A percentile compares a stretch with the other conserved stretches of the same genome.
These are phyloP conservation scores for Manduca sexta DNA, from an alignment of 1,140 invertebrate genomes.

Conservation along the genomic window DNA sequence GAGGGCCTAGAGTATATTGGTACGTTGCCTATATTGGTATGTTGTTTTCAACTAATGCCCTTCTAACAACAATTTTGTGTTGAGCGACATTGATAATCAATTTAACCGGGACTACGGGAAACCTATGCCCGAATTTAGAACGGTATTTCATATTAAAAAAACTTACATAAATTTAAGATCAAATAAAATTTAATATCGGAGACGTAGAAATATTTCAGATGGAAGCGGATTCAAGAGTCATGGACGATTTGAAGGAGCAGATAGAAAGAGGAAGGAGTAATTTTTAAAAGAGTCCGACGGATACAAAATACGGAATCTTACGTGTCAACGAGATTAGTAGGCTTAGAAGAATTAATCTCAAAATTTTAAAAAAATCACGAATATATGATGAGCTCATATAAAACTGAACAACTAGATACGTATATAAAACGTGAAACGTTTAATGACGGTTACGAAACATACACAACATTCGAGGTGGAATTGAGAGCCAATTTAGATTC, in stretches of 20 bases:
- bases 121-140: neutral
- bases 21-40: too few species aligned
- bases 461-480: too few species aligned
- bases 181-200: neutral
- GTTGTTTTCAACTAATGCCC: too few species aligned
- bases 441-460: neutral
- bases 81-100: too few species aligned
- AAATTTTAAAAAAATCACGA: constrained; percentile 3
- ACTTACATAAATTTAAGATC: neutral
- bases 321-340: neutral
- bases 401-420: neutral
- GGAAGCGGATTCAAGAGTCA: constrained; percentile 1
- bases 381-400: neutral
- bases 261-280: constrained; percentile 1
- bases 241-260: neutral
- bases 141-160: neutral
- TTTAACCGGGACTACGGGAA: neutral
- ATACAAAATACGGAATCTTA: neutral
- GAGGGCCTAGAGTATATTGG: too few species aligned
- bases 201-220: neutral
- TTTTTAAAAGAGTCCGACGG: constrained; percentile 4
- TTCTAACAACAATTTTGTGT: too few species aligned
- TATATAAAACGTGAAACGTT: neutral
- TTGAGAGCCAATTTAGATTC: neutral
- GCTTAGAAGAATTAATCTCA: neutral